Percentiles rank a stretch among this genome's conserved stretches.
Evolutionary conservation across 2,113 vertebrate genomes (phyloP).

Genomic region (Ifrita kowaldi): DNA sequence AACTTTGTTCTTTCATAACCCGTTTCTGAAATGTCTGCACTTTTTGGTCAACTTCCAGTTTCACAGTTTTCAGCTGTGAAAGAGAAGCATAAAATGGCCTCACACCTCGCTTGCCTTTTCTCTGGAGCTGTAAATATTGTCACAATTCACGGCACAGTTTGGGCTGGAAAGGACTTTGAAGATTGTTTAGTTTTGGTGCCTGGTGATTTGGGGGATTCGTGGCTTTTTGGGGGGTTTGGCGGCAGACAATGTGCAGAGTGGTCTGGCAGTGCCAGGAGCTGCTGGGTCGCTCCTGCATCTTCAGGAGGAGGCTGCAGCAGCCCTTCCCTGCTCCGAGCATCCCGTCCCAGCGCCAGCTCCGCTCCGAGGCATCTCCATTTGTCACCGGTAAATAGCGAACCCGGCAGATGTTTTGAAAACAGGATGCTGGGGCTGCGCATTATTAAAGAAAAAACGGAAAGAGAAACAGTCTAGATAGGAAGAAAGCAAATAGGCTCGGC

Average conservation of each 20-base stretch:
- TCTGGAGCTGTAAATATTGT: background rate
- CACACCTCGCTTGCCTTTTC: background rate
- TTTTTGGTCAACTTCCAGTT: slow-evolving; percentile 37
- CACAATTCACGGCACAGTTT: background rate
- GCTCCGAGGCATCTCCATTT: background rate
- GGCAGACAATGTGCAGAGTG: background rate
- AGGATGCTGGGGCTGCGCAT: slow-evolving; percentile 73
- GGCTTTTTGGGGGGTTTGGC: background rate
- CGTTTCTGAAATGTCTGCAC: background rate
- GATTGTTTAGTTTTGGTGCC: fast-evolving
- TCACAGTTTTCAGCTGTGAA: background rate
- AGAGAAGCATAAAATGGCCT: background rate
- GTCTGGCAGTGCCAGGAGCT: background rate
- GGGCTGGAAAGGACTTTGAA: background rate
- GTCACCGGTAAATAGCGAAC: background rate
- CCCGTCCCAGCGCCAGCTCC: background rate
- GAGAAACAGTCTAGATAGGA: slow-evolving; percentile 74
- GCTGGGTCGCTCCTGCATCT: background rate
- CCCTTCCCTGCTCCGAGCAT: background rate
- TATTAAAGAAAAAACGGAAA: slow-evolving; percentile 76
- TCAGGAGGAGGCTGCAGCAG: background rate
- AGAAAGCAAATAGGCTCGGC: slow-evolving; percentile 68
- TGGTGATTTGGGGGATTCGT: background rate
- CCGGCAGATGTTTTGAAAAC: slow-evolving; percentile 79
- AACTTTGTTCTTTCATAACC: slow-evolving; percentile 28